Evolutionary conservation across 2,888 invertebrate species (phyloP).

Genomic region (Cataglyphis cursor): DNA sequence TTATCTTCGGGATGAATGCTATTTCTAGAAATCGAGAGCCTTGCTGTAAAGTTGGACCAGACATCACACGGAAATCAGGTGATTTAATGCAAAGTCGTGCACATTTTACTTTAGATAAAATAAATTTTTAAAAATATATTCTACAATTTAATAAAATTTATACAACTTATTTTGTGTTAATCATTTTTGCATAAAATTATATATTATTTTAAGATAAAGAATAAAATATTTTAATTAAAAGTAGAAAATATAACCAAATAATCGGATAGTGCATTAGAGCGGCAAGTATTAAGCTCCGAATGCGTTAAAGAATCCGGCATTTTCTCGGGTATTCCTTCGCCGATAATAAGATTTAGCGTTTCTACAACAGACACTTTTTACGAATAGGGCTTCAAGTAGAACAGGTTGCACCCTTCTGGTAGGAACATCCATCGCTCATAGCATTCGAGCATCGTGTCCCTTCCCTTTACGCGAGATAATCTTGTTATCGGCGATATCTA

Average conservation of each 20-base stretch:
- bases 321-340: constrained; percentile 67
- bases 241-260: not conserved
- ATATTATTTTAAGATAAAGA: not conserved
- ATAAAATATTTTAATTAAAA: not conserved
- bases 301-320: constrained; percentile 48
- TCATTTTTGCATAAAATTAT: not conserved
- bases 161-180: not conserved
- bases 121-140: not conserved
- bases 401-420: constrained; percentile 66
- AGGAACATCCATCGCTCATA: constrained; percentile 57
- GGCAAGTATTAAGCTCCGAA: constrained; percentile 17
- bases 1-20: constrained; percentile 32
- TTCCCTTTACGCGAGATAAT: constrained; percentile 78
- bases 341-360: constrained; percentile 81
- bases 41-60: not conserved
- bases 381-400: constrained; percentile 83
- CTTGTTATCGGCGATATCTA: constrained; percentile 83
- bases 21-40: constrained; percentile 38
- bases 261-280: not conserved
- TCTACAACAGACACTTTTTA: constrained; percentile 73
- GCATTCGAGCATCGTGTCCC: constrained; percentile 46
- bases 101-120: not conserved
- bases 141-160: not conserved
- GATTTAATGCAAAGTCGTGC: not conserved
- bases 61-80: not conserved